Base-by-base conservation (phyloP, 2,888 invertebrate species). In the Clanis bilineata region DNA sequence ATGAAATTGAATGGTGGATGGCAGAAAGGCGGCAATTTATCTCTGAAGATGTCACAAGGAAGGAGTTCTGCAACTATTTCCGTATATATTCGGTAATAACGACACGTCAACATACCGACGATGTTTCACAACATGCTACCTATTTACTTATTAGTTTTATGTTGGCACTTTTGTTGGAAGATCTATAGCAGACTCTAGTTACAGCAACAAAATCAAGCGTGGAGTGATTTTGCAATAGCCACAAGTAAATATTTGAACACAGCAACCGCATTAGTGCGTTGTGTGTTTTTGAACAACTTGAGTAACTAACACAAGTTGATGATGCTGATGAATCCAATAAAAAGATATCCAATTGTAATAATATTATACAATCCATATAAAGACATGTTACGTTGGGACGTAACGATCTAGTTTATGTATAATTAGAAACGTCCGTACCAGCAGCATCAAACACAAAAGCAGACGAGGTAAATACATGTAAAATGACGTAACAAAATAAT, bases 21-120 rank as follows among this genome's bases (percentile, higher is more conserved):
- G 36, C 56, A 43, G 43, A 25, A 57, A 39, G 56, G 15, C 56
- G 43, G 43, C 43, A 57, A 18, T 43, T 56, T 45, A 36, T 44
- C 45, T 44, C 25, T 5, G 73, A 77, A 80, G 71, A 74, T 72
- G 74, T 70, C 71, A 81, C 79, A 72, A 83, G 84, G 84, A 85
- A 83, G 82, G 12, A 80, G 74, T 73, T 72, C 69, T 74, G 76
- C 76, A 77, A 74, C 67, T 73, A 82, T 83, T 83, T 85, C 85
- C 83, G 83, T 74, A 76, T 75, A 74, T 74, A 79, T 76, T 78
- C 72, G 71, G 73, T 73, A 75, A 81, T 79, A 79, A 80, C 75
- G 74, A 76, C n/a, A n/a, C n/a, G n/a, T n/a, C n/a, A n/a, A n/a
- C n/a, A n/a, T n/a, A n/a, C n/a, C n/a, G n/a, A 73, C 66, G 67